phyloP scores from a whole-genome alignment of 1,140 invertebrate genomes.

The Amphibalanus amphitrite region DNA sequence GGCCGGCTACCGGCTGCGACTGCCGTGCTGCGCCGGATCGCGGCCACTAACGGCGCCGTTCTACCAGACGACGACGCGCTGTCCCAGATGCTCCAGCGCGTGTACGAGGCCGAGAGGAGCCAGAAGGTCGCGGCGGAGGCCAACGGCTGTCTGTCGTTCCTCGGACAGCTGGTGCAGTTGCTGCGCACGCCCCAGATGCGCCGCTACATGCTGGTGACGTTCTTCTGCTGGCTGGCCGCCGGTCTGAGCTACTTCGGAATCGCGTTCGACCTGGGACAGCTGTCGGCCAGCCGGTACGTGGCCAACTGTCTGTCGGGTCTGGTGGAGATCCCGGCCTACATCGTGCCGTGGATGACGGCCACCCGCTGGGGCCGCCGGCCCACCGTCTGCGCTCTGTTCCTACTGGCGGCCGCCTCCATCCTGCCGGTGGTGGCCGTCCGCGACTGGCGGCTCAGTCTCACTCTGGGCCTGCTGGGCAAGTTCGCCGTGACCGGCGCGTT shows the following conservation, averaged over 20 bases:
- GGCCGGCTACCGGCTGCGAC: slow-evolving; percentile 23
- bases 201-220: slow-evolving; percentile 48
- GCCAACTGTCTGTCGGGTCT: slow-evolving; percentile 9
- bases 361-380: not conserved
- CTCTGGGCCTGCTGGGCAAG: slow-evolving; percentile 60
- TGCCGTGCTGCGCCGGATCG: slow-evolving; percentile 21
- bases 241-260: slow-evolving; percentile 52
- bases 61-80: slow-evolving; percentile 12
- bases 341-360: slow-evolving; percentile 2
- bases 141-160: not conserved
- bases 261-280: slow-evolving; percentile 53
- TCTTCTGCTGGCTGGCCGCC: slow-evolving; percentile 49
- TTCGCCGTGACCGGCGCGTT: slow-evolving; percentile 66
- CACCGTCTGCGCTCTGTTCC: slow-evolving; percentile 23
- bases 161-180: slow-evolving; percentile 7
- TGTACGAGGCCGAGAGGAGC: not conserved
- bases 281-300: slow-evolving; percentile 21
- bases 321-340: slow-evolving; percentile 15
- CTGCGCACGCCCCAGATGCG: slow-evolving; percentile 42
- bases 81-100: slow-evolving; percentile 9
- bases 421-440: not conserved
- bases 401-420: slow-evolving; percentile 23
- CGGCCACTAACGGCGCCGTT: slow-evolving; percentile 17
- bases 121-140: not conserved
- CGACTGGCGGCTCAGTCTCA: slow-evolving; percentile 23